These are phyloP conservation scores for Halichoerus grypus DNA, from an alignment of 2,113 vertebrate genomes.

Conservation along the genomic window DNA sequence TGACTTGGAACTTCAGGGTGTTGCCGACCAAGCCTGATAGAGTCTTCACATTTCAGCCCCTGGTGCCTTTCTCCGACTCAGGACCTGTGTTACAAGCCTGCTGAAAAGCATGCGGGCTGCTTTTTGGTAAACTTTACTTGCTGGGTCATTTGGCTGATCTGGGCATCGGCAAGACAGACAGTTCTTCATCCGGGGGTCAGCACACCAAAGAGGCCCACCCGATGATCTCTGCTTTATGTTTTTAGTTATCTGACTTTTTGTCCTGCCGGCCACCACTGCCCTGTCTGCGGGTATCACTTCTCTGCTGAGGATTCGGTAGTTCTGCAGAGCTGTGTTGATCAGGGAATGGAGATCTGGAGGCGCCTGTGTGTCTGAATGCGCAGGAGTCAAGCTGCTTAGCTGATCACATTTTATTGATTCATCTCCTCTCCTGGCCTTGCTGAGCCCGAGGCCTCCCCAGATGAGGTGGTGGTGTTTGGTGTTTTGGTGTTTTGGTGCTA, in stretches of 20 bases:
- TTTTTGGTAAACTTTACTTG: fast-evolving
- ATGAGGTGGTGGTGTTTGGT: conserved; percentile 66
- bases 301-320: conserved; percentile 75
- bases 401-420: conserved; percentile 85
- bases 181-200: fast-evolving
- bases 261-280: neutral
- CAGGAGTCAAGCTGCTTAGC: conserved; percentile 84
- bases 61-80: fast-evolving
- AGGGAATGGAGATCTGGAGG: conserved; percentile 81
- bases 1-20: fast-evolving
- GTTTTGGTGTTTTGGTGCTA: conserved; percentile 65
- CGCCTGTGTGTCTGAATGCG: conserved; percentile 78
- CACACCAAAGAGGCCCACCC: neutral
- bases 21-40: fast-evolving
- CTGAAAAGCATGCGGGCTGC: fast-evolving
- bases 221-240: neutral
- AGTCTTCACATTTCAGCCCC: neutral
- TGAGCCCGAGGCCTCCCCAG: conserved; percentile 74
- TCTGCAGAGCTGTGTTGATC: conserved; percentile 83
- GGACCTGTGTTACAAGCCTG: neutral
- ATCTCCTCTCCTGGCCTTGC: conserved; percentile 75
- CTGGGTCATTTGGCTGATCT: fast-evolving
- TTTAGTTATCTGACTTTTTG: neutral
- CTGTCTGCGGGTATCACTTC: conserved; percentile 70
- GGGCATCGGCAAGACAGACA: neutral